These are phyloP conservation scores for Scrobipalpa atriplicella DNA, from an alignment of 2,888 invertebrate genomes.

Conservation along the genomic window DNA sequence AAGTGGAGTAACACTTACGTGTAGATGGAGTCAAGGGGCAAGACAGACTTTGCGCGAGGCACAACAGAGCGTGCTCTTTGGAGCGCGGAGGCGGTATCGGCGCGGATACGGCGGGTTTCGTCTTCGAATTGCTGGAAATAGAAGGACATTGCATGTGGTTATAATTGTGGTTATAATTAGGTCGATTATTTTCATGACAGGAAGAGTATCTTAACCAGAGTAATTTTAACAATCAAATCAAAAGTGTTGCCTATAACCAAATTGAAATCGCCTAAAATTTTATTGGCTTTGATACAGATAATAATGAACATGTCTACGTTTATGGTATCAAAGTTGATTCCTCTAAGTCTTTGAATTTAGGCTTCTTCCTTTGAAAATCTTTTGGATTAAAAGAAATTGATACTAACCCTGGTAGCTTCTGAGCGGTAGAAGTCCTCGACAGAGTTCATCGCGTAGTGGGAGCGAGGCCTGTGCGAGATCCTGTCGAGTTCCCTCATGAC, in stretches of 20 bases:
- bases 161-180: background rate
- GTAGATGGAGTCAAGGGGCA: slow-evolving; percentile 79
- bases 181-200: background rate
- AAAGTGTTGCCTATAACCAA: too few species aligned
- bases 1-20: slow-evolving; percentile 72
- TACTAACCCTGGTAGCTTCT: slow-evolving; percentile 86
- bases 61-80: slow-evolving; percentile 89
- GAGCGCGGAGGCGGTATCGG: slow-evolving; percentile 88
- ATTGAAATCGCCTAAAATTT: too few species aligned
- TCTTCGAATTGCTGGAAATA: slow-evolving; percentile 89
- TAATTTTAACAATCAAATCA: background rate
- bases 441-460: slow-evolving; percentile 84
- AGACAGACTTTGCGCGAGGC: slow-evolving; percentile 85
- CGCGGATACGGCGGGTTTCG: slow-evolving; percentile 91
- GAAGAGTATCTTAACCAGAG: background rate
- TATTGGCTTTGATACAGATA: too few species aligned
- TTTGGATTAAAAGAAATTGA: background rate
- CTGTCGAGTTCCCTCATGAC: slow-evolving; percentile 87
- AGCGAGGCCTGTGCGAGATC: slow-evolving; percentile 85
- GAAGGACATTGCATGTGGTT: background rate
- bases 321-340: too few species aligned
- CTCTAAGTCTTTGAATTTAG: too few species aligned
- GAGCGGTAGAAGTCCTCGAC: slow-evolving; percentile 91
- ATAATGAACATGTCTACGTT: too few species aligned
- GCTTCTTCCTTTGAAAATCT: background rate